A percentile compares a stretch with the other conserved stretches of the same genome.
Evolutionary conservation across 30 jellyfish, hydroid and myxozoan species (phyloP).

Genomic region (Aurelia coerulea): DNA sequence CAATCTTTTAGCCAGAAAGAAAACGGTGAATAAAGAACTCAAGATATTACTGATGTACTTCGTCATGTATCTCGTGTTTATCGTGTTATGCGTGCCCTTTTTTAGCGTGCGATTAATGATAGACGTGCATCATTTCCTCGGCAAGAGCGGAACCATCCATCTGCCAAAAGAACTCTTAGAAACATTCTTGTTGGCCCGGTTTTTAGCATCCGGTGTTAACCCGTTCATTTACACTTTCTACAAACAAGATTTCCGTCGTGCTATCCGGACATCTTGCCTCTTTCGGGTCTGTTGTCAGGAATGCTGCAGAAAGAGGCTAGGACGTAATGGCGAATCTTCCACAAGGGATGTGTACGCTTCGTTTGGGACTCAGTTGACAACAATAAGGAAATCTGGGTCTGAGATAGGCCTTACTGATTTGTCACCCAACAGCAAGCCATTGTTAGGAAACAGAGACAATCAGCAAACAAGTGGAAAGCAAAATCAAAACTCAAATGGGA

Average conservation of each 20-base stretch:
- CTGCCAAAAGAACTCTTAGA: slow-evolving; percentile 32
- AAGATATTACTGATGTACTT: slow-evolving; percentile 56
- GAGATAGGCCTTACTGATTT: slow-evolving; percentile 34
- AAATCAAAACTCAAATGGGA: slow-evolving; percentile 13
- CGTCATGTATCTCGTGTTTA: slow-evolving; percentile 58
- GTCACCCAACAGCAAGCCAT: neutral
- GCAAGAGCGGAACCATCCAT: neutral
- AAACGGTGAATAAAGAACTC: slow-evolving; percentile 51
- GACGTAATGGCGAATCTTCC: slow-evolving; percentile 32
- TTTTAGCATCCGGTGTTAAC: slow-evolving; percentile 63
- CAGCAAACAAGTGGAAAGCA: neutral
- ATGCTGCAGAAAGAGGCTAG: slow-evolving; percentile 10
- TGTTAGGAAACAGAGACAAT: neutral
- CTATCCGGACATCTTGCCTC: slow-evolving; percentile 31
- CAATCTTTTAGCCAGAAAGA: slow-evolving; percentile 55
- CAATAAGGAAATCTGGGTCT: slow-evolving; percentile 27
- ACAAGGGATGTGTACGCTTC: slow-evolving; percentile 47
- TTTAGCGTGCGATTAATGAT: slow-evolving; percentile 59
- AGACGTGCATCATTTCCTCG: slow-evolving; percentile 32
- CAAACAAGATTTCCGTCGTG: slow-evolving; percentile 78
- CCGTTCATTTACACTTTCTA: slow-evolving; percentile 75
- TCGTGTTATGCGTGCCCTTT: slow-evolving; percentile 63
- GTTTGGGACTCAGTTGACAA: slow-evolving; percentile 48
- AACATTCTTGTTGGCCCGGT: slow-evolving; percentile 48
- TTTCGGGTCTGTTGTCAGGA: neutral